phyloP scores from a whole-genome alignment of 2,888 invertebrate genomes.

The Amphipoea oculea region DNA sequence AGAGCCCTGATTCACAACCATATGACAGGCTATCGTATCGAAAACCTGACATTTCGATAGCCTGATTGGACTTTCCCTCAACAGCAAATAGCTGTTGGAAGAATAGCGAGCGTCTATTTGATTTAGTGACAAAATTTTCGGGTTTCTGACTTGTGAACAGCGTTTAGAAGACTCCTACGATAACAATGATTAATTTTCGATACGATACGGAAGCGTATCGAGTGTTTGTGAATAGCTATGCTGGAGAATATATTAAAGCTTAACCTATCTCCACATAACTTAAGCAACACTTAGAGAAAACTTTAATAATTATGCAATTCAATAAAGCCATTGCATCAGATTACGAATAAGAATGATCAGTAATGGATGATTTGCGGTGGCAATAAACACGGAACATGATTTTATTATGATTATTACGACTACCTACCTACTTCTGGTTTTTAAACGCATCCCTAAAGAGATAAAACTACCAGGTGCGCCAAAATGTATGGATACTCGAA shows the following conservation, averaged over 20 bases:
- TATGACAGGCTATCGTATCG: too few relatives aligned
- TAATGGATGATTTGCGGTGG: slow-evolving; percentile 41
- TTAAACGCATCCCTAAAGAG: slow-evolving; percentile 15
- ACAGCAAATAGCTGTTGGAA: too few relatives aligned
- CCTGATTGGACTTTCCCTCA: too few relatives aligned
- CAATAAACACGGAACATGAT: slow-evolving; percentile 35
- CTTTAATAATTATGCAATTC: slow-evolving; percentile 39
- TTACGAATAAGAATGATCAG: slow-evolving; percentile 34
- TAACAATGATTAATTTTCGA: too few relatives aligned
- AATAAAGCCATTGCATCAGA: slow-evolving; percentile 41
- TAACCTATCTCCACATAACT: not conserved
- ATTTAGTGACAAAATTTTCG: too few relatives aligned
- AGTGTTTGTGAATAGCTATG: too few relatives aligned
- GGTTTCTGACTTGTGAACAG: too few relatives aligned
- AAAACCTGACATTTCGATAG: too few relatives aligned
- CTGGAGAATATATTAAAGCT: slow-evolving; percentile 6
- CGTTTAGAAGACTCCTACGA: too few relatives aligned
- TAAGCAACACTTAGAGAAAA: not conserved
- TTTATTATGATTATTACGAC: slow-evolving; percentile 36
- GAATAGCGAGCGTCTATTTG: too few relatives aligned
- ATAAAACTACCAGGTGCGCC: slow-evolving; percentile 12
- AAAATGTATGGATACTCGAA: slow-evolving; percentile 24
- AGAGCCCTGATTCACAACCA: too few relatives aligned
- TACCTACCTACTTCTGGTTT: slow-evolving; percentile 16
- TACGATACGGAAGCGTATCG: too few relatives aligned